These are phyloP conservation scores for Anthoscopus minutus DNA, from an alignment of 2,113 vertebrate species.

Conservation along the genomic window DNA sequence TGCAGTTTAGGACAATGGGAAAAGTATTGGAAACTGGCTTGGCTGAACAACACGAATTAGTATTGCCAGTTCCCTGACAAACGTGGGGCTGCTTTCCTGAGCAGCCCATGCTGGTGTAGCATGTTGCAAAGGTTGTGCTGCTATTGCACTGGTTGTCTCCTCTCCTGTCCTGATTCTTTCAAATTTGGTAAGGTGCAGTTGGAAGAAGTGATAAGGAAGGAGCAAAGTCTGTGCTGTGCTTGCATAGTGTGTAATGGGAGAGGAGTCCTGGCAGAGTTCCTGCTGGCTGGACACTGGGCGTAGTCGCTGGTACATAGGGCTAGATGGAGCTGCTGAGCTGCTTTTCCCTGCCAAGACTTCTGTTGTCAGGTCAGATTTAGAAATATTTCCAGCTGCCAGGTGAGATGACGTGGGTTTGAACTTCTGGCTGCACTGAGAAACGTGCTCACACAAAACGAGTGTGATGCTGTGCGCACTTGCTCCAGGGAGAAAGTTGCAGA, in stretches of 20 bases:
- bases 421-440: background rate
- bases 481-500: background rate
- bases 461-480: background rate
- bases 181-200: background rate
- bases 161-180: background rate
- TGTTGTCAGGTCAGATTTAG: background rate
- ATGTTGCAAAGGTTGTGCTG: fast-evolving
- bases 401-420: background rate
- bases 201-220: background rate
- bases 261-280: fast-evolving
- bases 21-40: background rate
- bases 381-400: background rate
- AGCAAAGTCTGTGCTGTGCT: background rate
- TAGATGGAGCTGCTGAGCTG: constrained; percentile 24
- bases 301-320: background rate
- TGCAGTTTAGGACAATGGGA: background rate
- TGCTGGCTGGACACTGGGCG: fast-evolving
- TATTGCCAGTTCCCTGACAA: background rate
- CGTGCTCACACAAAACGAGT: fast-evolving
- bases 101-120: fast-evolving
- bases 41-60: background rate
- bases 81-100: background rate
- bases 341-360: background rate
- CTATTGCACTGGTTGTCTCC: background rate
- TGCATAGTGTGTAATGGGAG: fast-evolving